Evolutionary conservation across 2,888 invertebrate species (phyloP).

Genomic region (Thereva unica): DNA sequence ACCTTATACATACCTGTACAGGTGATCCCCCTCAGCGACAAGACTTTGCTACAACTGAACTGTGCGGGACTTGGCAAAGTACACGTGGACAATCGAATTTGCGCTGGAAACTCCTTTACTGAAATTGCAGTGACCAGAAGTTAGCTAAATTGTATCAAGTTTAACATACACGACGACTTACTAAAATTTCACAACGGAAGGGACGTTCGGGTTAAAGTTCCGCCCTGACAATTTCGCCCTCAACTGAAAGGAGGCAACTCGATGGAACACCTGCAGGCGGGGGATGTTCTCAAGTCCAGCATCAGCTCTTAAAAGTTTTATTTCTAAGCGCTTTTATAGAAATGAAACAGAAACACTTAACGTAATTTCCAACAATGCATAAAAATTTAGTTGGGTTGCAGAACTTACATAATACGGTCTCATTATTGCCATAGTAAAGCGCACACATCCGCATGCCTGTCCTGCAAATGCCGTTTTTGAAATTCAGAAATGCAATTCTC

Average conservation of each 20-base stretch:
- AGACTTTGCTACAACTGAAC: too few species aligned
- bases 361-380: constrained; percentile 8
- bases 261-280: constrained; percentile 15
- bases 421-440: background rate
- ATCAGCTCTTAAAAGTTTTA: constrained; percentile 5
- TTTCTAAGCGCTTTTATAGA: constrained; percentile 1
- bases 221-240: constrained; percentile 8
- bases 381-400: constrained; percentile 10
- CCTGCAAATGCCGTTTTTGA: constrained; percentile 25
- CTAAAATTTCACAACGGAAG: constrained; percentile 6
- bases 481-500: constrained; percentile 39
- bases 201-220: background rate
- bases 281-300: background rate
- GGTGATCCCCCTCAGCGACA: too few species aligned
- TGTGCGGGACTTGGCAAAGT: background rate
- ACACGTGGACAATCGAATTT: constrained; percentile 24
- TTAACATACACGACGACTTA: background rate
- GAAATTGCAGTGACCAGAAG: background rate
- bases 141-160: background rate
- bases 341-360: constrained; percentile 1
- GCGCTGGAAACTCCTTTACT: background rate
- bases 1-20: too few species aligned
- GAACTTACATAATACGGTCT: background rate
- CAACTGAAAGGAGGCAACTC: constrained; percentile 20
- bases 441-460: constrained; percentile 34